These are phyloP conservation scores for Podocnemis expansa DNA, from an alignment of 2,113 vertebrate genomes.

Conservation along the genomic window DNA sequence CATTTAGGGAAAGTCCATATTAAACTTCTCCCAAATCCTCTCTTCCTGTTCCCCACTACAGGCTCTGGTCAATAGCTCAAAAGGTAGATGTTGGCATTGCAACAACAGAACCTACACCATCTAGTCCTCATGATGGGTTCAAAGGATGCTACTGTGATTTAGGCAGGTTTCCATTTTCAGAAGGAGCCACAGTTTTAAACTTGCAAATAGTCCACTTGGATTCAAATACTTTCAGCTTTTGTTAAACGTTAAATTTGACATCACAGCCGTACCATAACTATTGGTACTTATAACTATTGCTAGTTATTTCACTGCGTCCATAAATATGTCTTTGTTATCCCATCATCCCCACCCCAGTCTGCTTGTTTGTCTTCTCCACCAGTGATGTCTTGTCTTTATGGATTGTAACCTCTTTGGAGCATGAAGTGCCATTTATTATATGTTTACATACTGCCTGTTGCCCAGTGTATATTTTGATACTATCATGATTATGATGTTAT, in stretches of 20 bases:
- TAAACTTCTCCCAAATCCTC: not conserved
- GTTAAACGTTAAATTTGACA: not conserved
- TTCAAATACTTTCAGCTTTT: not conserved
- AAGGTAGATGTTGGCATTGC: not conserved
- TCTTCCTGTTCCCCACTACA: not conserved
- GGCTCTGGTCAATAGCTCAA: not conserved
- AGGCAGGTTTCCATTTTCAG: not conserved
- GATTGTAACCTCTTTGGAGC: not conserved
- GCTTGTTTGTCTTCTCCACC: not conserved
- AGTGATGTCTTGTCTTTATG: not conserved
- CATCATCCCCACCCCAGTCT: not conserved
- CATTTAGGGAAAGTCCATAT: too few species aligned
- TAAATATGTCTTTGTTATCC: not conserved
- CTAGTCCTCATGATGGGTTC: not conserved
- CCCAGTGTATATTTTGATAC: too few species aligned
- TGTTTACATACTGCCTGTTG: not conserved
- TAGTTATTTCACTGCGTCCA: not conserved
- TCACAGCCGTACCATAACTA: not conserved
- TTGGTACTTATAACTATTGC: not conserved
- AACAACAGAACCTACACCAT: not conserved
- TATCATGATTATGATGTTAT: too few species aligned
- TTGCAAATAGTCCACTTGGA: not conserved
- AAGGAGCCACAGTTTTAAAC: not conserved
- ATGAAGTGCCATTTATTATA: not conserved
- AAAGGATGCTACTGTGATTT: not conserved